Percentiles rank a stretch among this genome's conserved stretches.
Conservation (phyloP, 2,113 vertebrate species). For the Panthera uncia region DNA sequence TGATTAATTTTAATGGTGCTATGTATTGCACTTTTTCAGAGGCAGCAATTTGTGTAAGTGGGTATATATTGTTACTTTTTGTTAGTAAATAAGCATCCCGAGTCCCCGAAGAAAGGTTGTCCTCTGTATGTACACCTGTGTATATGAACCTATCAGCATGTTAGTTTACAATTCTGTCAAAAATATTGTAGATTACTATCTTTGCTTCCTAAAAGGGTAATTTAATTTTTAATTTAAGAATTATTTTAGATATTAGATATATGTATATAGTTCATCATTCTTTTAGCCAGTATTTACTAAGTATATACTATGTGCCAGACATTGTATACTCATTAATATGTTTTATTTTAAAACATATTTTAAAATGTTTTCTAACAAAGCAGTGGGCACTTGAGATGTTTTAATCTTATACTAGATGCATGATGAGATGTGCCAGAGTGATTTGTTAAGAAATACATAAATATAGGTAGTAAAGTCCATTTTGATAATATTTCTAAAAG, state of each 20-base stretch:
- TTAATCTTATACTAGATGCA: background rate
- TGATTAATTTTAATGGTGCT: conserved; percentile 24
- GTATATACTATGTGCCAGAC: background rate
- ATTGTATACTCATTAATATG: background rate
- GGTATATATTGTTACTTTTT: conserved; percentile 19
- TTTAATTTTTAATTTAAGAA: conserved; percentile 30
- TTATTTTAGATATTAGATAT: conserved; percentile 42
- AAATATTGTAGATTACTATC: conserved; percentile 1
- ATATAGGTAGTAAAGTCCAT: background rate
- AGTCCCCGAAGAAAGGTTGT: background rate
- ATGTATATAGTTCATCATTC: background rate
- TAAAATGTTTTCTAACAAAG: conserved; percentile 40
- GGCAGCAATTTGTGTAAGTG: background rate
- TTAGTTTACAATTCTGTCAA: background rate
- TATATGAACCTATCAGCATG: background rate
- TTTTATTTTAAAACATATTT: background rate
- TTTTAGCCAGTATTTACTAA: conserved; percentile 33
- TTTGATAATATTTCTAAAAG: conserved; percentile 38
- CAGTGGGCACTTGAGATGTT: background rate
- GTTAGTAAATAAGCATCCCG: background rate
- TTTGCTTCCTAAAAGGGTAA: conserved; percentile 37
- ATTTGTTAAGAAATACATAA: conserved; percentile 39
- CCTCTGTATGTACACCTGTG: background rate
- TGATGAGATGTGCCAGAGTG: background rate
- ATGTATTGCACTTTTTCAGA: background rate